Base-by-base conservation (phyloP, 35 echinoderm and acorn worm species). In the Eucidaris tribuloides region DNA sequence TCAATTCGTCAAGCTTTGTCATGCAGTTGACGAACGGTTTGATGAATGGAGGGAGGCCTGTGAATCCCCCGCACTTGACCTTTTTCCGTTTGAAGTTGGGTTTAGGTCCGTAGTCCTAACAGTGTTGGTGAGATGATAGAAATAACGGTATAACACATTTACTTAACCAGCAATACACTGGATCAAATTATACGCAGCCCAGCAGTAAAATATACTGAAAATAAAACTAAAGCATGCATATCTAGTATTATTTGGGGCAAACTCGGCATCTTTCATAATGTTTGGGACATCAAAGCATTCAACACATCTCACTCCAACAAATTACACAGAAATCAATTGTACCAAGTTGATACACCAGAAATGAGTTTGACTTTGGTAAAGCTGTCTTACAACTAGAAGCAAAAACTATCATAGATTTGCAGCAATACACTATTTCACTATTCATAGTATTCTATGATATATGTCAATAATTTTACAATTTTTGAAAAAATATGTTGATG, bases 81-180 rank as follows among this genome's bases (percentile, higher is more conserved):
- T 98, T 98, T 40, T 62, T 79, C 54, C 76, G 84, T 55, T 98
- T 92, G 77, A 98, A 98, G 70, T 97, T 98, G 4, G 88, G 90
- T 62, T 92, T 92, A 27, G 95, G 95, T 36, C 95, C 95, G 72
- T 93, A 98, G 79, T 93, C 95, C 89, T 97, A 58, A 19, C 45
- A 25, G 20, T 24, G 40, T 50, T 27, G 22, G 35, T 15, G 55
- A 29, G 0, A 31, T 56, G 36, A 27, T 27, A 34, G 1, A 14
- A 70, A 34, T 29, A 22, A 36, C 0, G 37, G 33, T 5, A 7
- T 30, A 71, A 19, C 18, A 56, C 19, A 35, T 71, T 7, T 19
- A 9, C 37, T 71, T 71, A 19, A 19, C 34, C 20, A 36, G 37
- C 20, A 13, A 31, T 0, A 28, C 37, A 9, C 15, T 28, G 22